Base-by-base conservation (phyloP, 2,113 vertebrate species). In the Mesocricetus auratus region DNA sequence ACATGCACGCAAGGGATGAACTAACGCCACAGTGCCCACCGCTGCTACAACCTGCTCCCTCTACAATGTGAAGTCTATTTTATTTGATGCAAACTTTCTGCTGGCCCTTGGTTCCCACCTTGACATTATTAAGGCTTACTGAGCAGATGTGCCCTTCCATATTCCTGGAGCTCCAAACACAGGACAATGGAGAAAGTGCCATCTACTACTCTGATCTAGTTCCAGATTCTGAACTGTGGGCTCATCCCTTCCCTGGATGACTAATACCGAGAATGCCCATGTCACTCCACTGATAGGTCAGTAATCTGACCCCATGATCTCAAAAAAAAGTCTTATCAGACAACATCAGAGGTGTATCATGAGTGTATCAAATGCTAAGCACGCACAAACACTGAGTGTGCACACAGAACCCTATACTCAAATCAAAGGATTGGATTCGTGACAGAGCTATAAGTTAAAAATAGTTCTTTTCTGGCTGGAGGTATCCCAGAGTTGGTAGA, bases 241-340 rank as follows among this genome's bases (percentile, higher is more conserved):
- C 11, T 33, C 11, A 11, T 31, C 60, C 11, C 66, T 83, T 91
- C 62, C 66, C 39, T 69, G 29, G 8, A 66, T 71, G 21, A 66
- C 6, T 33, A 53, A 26, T 22, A 66, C 24, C 24, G 53, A 93
- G 69, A 91, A 81, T 77, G 36, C 39, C 81, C 22, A 47, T 7
- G 16, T 39, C 60, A 26, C 1, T 8, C 53, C 47, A 36, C 9
- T 69, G n/a, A 3, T 21, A 90, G 39, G 13, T 17, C 4, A 90
- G 19, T 45, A 56, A 24, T n/a, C 45, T 71, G 15, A 62, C 11
- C 66, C 56, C 29, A 36, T 58, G 26, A 82, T 81, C 24, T 69
- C 42, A 29, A 81, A 96, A 24, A 69, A 89, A 92, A 90, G 74
- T 47, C 39, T 39, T 36, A 60, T 47, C 68, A 47, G 78, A 94